phyloP scores from a whole-genome alignment of 2,797 vertebrate species.

The Neomorphus geoffroyi region DNA sequence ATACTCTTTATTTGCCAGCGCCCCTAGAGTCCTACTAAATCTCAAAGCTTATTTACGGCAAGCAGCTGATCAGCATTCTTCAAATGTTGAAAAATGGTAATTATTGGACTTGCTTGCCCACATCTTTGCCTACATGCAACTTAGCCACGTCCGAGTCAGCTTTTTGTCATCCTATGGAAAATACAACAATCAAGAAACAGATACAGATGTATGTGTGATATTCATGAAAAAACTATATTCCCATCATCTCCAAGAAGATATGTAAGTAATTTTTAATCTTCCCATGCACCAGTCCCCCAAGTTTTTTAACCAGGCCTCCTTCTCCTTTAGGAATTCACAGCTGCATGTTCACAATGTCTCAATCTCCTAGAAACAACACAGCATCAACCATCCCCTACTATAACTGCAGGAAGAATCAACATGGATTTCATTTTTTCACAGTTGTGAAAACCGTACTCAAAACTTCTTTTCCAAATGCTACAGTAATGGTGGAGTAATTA shows the following conservation, averaged over 20 bases:
- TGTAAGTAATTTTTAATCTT: not conserved
- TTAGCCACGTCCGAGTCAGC: not conserved
- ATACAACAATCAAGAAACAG: not conserved
- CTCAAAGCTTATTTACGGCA: not conserved
- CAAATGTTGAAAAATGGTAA: not conserved
- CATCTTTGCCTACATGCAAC: not conserved
- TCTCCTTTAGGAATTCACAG: not conserved
- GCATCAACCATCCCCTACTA: not conserved
- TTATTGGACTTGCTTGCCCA: not conserved
- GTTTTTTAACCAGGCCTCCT: not conserved
- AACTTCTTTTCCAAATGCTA: not conserved
- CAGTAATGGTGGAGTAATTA: not conserved
- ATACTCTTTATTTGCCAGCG: not conserved
- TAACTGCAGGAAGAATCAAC: not conserved
- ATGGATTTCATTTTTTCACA: fast-evolving
- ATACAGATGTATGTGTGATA: not conserved
- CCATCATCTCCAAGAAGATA: not conserved
- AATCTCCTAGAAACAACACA: not conserved
- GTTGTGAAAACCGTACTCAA: not conserved
- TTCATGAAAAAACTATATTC: not conserved
- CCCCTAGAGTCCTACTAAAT: not conserved
- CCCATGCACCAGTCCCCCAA: not conserved
- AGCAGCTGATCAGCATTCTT: not conserved
- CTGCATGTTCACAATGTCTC: not conserved
- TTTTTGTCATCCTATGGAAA: not conserved